Conservation (phyloP, 2,797 vertebrate species). For the Tadarida brasiliensis region DNA sequence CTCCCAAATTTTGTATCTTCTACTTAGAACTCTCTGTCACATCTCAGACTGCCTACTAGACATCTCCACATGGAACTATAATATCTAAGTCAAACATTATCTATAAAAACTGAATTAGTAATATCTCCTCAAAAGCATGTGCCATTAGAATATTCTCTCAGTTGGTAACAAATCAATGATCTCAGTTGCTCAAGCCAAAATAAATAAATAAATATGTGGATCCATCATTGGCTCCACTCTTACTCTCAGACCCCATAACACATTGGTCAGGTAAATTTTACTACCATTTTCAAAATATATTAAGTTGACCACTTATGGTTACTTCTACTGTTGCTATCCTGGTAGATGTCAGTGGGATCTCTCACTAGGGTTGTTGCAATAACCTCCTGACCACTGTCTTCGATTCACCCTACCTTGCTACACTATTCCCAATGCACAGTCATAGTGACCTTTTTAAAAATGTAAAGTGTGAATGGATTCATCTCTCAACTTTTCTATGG, state of each 20-base stretch:
- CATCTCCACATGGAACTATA: background rate
- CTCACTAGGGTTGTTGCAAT: background rate
- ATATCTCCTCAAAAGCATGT: background rate
- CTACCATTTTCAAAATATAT: background rate
- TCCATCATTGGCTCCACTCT: background rate
- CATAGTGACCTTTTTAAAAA: background rate
- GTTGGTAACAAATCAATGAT: background rate
- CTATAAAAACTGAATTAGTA: background rate
- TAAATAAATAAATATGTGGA: background rate
- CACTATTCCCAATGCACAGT: background rate
- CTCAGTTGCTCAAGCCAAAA: background rate
- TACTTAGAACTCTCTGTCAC: background rate
- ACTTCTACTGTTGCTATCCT: background rate
- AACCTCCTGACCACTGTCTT: background rate
- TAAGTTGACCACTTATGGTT: background rate
- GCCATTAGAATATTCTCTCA: background rate
- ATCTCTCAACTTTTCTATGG: background rate
- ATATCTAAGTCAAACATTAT: background rate
- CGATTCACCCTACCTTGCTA: background rate
- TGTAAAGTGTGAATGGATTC: background rate
- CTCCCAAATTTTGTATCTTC: background rate
- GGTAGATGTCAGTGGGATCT: background rate
- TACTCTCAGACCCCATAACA: background rate
- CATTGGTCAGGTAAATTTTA: background rate
- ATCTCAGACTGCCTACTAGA: background rate